Evolutionary conservation across 2,888 invertebrate genomes (phyloP).

Genomic region (Yponomeuta cagnagella): DNA sequence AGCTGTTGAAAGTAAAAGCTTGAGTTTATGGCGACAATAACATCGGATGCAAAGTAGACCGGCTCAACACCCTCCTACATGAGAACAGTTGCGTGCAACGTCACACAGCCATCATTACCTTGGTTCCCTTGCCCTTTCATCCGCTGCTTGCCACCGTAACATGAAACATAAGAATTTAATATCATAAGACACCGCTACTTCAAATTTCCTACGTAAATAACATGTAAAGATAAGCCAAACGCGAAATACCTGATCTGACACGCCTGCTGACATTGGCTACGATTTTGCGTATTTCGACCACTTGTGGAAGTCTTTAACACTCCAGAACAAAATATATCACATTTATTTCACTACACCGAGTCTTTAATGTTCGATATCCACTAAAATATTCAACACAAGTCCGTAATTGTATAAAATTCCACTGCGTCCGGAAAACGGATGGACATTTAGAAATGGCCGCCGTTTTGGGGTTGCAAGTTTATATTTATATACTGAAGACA

Average conservation of each 20-base stretch:
- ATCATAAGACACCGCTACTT: conserved; percentile 31
- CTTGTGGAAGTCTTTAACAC: conserved; percentile 63
- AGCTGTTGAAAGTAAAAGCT: conserved; percentile 43
- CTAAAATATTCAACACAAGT: conserved; percentile 51
- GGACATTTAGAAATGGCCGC: conserved; percentile 66
- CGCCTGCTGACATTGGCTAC: conserved; percentile 93
- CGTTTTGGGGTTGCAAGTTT: conserved; percentile 38
- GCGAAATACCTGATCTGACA: conserved; percentile 89
- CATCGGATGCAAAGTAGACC: conserved; percentile 56
- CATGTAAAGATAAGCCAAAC: conserved; percentile 4
- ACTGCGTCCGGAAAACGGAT: conserved; percentile 47
- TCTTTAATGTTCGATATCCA: conserved; percentile 57
- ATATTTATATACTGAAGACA: no score
- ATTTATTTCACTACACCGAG: conserved; percentile 67
- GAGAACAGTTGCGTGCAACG: conserved; percentile 63
- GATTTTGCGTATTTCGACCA: conserved; percentile 74
- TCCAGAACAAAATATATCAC: conserved; percentile 64
- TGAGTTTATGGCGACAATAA: conserved; percentile 39
- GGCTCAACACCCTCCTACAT: conserved; percentile 51
- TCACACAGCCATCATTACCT: conserved; percentile 77
- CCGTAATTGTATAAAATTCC: conserved; percentile 47
- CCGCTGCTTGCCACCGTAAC: conserved; percentile 77
- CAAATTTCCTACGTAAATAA: conserved; percentile 10
- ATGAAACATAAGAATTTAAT: conserved; percentile 73
- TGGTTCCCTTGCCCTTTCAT: conserved; percentile 92